A percentile compares a stretch with the other conserved stretches of the same genome.
These are phyloP conservation scores for Metalampra italica DNA, from an alignment of 2,888 invertebrate species.

Conservation along the genomic window DNA sequence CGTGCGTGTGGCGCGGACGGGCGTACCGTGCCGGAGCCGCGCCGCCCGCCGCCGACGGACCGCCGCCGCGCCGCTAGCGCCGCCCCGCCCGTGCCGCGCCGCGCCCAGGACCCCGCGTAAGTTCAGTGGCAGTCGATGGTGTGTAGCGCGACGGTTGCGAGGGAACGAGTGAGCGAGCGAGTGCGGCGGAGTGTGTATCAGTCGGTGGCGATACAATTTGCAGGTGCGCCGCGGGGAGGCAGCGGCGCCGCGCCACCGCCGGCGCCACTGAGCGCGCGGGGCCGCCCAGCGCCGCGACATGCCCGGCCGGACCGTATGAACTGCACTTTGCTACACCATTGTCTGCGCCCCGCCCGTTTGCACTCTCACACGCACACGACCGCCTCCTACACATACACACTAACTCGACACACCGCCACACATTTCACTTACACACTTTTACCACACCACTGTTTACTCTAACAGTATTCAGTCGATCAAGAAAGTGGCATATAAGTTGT, in stretches of 20 bases:
- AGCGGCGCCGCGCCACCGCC: neutral
- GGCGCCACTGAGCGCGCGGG: conserved; percentile 2
- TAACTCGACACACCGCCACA: neutral
- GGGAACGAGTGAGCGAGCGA: no score
- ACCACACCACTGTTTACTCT: neutral
- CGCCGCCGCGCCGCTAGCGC: no score
- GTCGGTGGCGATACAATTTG: conserved; percentile 6
- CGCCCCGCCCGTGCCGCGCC: conserved; percentile 7
- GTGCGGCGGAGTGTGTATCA: no score
- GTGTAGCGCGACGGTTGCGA: no score
- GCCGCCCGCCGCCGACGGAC: no score
- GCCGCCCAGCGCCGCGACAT: conserved; percentile 7
- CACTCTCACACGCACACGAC: neutral
- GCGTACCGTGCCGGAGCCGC: no score
- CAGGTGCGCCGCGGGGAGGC: conserved; percentile 7
- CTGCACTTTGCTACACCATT: neutral
- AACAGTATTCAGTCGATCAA: no score
- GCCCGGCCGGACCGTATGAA: neutral
- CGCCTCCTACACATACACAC: neutral
- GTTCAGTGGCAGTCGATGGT: no score
- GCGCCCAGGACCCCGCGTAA: neutral
- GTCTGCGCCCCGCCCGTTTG: neutral
- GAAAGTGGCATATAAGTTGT: no score
- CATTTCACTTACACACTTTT: neutral
- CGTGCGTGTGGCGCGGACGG: no score